phyloP scores from a whole-genome alignment of 2,113 vertebrate species.

The Probosciger aterrimus region DNA sequence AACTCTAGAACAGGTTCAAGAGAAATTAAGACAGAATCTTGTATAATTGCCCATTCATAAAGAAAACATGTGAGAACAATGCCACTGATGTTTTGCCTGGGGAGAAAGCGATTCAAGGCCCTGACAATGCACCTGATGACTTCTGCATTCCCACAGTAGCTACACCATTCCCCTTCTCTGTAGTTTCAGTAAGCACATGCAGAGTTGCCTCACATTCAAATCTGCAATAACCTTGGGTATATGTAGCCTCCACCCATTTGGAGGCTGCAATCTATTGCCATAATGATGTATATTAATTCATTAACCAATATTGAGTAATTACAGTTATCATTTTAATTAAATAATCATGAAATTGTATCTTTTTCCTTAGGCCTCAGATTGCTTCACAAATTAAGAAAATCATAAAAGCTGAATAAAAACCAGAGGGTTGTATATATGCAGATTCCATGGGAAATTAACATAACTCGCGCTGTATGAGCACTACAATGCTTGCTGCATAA shows the following conservation, averaged over 20 bases:
- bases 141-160: not conserved
- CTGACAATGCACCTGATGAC: slow-evolving; percentile 11
- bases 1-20: slow-evolving; percentile 33
- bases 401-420: not conserved
- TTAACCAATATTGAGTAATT: not conserved
- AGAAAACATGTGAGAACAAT: slow-evolving; percentile 32
- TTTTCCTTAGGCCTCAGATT: not conserved
- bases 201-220: not conserved
- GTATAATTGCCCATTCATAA: slow-evolving; percentile 44
- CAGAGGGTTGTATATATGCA: not conserved
- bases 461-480: not conserved
- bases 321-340: not conserved
- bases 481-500: not conserved
- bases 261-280: not conserved
- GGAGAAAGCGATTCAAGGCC: not conserved
- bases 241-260: not conserved
- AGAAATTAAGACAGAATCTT: slow-evolving; percentile 47
- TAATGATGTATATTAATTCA: not conserved
- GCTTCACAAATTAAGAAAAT: not conserved
- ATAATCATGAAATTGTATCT: not conserved
- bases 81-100: slow-evolving; percentile 20
- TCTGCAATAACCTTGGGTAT: not conserved
- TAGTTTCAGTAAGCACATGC: not conserved
- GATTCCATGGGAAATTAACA: not conserved
- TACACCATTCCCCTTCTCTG: not conserved